phyloP scores from a whole-genome alignment of 2,113 vertebrate genomes.

The Callipepla californica region DNA sequence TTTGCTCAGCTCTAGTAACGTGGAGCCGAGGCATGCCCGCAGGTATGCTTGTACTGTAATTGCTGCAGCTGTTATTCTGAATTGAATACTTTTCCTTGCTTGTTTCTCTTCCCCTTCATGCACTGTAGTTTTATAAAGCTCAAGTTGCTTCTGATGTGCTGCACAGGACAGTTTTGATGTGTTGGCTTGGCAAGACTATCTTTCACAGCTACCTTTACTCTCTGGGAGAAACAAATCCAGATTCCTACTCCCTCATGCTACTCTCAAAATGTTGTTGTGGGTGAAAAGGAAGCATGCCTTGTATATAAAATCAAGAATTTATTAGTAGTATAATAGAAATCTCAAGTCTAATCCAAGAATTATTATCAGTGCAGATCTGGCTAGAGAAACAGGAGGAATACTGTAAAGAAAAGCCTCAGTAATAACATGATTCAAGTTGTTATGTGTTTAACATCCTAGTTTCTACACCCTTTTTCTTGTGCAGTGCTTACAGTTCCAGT shows the following conservation, averaged over 20 bases:
- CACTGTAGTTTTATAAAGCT: not conserved
- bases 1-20: rapidly evolving
- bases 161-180: not conserved
- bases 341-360: not conserved
- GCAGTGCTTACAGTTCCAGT: not conserved
- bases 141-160: not conserved
- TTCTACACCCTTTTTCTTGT: not conserved
- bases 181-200: not conserved
- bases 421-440: not conserved
- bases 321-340: not conserved
- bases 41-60: not conserved
- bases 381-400: not conserved
- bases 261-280: not conserved
- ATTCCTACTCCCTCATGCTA: not conserved
- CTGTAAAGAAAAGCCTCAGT: not conserved
- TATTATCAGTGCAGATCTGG: not conserved
- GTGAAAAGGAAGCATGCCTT: not conserved
- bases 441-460: not conserved
- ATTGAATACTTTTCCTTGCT: not conserved
- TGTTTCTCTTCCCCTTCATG: not conserved
- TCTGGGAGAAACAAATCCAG: not conserved
- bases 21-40: not conserved
- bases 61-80: not conserved
- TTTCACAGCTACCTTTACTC: not conserved
- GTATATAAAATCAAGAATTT: not conserved